These are phyloP conservation scores for Brachirus orientalis DNA, from an alignment of 2,113 vertebrate genomes.

Conservation along the genomic window DNA sequence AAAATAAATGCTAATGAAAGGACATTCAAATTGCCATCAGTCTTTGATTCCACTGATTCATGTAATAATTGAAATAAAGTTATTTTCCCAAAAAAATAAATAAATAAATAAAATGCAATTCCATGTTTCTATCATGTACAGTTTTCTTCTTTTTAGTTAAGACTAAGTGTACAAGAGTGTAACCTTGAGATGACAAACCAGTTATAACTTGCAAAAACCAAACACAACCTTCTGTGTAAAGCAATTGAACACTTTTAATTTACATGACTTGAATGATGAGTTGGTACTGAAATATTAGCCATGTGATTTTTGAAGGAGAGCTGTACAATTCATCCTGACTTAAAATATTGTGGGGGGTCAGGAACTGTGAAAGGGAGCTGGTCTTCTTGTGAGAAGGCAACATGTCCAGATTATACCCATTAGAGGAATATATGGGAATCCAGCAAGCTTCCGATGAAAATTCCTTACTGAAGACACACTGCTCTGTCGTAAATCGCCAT, in stretches of 20 bases:
- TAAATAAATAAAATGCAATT: too few relatives aligned
- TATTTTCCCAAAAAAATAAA: too few relatives aligned
- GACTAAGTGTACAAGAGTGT: too few relatives aligned
- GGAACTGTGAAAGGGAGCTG: conserved; percentile 43
- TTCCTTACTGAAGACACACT: conserved; percentile 40
- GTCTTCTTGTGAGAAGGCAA: conserved; percentile 37
- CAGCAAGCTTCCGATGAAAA: conserved; percentile 27
- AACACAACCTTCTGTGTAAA: too few relatives aligned
- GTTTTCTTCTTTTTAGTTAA: too few relatives aligned
- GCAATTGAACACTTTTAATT: neutral
- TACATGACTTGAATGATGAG: neutral
- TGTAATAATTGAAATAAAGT: too few relatives aligned
- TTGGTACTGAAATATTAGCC: conserved; percentile 12
- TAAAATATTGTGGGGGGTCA: conserved; percentile 31
- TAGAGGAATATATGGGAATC: conserved; percentile 44
- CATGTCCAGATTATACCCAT: conserved; percentile 19
- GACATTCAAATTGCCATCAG: too few relatives aligned
- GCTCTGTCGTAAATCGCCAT: conserved; percentile 59
- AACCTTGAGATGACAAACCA: too few relatives aligned
- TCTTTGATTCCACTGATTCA: too few relatives aligned
- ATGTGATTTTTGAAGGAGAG: conserved; percentile 45
- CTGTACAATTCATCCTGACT: conserved; percentile 19
- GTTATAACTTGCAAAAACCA: too few relatives aligned
- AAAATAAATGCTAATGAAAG: neutral
- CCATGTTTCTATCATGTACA: too few relatives aligned